Evolutionary conservation across 2,113 vertebrate genomes (phyloP), one percentile per base, ranked within the genome.

Genomic region (Chlorodrepanis virens): DNA sequence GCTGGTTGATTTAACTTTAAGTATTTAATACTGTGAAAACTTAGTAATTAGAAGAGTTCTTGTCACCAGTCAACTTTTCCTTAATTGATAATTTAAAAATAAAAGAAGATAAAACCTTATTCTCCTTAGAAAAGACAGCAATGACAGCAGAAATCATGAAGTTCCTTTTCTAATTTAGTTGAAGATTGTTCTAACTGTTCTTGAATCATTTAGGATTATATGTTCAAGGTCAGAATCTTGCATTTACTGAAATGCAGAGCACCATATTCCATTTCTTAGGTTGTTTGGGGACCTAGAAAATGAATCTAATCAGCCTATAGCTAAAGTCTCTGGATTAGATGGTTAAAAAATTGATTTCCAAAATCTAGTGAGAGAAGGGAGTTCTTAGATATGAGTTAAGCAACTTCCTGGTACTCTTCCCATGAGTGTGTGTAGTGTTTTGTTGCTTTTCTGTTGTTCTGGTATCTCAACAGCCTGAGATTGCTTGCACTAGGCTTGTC

Each of bases 1-100:
- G 95, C 87, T 97, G 92, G 95, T 97, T 97, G 98, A 96, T 98
- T 97, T 98, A 97, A 96, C 94, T 96, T 95, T 59, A 94, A 97
- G 93, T 96, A 94, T 98, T 98, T 97, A 97, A 95, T 96, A 97
- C 96, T 96, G 77, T 94, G 92, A 96, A 98, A 98, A 97, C 90
- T 97, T 96, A 83, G 84, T 96, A 97, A 97, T 97, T 97, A 97
- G 94, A 98, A 96, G 95, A 96, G 94, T 96, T 97, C 94, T 97
- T 93, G 94, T 96, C 95, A 89, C 92, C 78, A 96, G 97, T 95
- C 90, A 96, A 96, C 75, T 97, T 90, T 82, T 35, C 40, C 49
- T 97, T 96, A 97, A 97, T 93, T 94, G 96, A 94, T 96, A 75
- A 74, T 94, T 97, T 97, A 89, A 93, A 97, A 96, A 94, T 91